These are phyloP conservation scores for Rhinopomastus cyanomelas DNA, from an alignment of 2,113 vertebrate genomes.

Conservation along the genomic window DNA sequence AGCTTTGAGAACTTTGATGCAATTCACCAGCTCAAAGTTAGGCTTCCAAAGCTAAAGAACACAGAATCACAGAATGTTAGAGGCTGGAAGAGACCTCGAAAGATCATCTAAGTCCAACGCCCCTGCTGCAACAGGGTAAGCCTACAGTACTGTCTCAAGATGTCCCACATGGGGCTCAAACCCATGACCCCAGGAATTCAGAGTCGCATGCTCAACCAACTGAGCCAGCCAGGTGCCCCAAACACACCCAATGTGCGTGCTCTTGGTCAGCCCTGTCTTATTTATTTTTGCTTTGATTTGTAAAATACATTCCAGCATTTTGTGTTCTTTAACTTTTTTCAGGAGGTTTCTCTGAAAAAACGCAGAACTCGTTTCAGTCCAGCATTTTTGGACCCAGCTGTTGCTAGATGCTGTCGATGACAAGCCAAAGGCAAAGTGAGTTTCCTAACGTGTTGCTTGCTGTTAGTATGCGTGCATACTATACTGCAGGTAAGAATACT, in stretches of 20 bases:
- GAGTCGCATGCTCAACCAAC: no score
- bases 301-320: background rate
- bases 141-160: no score
- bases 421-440: background rate
- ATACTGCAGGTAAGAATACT: background rate
- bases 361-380: background rate
- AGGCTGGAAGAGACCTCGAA: no score
- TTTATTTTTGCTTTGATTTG: background rate
- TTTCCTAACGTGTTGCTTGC: background rate
- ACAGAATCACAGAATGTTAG: no score
- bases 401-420: background rate
- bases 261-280: background rate
- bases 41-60: background rate
- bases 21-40: background rate
- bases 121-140: no score
- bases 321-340: background rate
- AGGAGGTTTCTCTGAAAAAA: background rate
- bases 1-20: slow-evolving; percentile 50
- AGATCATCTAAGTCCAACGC: no score
- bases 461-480: background rate
- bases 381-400: background rate
- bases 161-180: no score
- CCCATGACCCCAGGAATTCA: no score
- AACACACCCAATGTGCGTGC: background rate
- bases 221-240: no score